Evolutionary conservation across 1,140 invertebrate species (phyloP), one percentile per base, ranked within the genome.

Genomic region (Penaeus japonicus): DNA sequence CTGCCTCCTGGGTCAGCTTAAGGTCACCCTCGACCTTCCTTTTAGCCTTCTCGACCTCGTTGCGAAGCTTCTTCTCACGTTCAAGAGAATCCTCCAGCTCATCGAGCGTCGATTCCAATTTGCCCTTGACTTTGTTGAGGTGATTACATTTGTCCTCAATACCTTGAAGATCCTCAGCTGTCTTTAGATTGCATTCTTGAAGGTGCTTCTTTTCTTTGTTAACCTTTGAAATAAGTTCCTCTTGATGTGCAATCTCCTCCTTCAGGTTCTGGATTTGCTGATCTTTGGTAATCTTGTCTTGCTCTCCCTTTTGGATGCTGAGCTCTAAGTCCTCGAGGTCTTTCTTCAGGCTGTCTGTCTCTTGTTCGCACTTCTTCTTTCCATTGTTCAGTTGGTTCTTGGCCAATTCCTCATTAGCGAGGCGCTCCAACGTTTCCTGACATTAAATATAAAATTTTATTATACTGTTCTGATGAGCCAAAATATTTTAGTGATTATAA

Each of bases 251-350:
- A 47, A 47, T 47, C 47, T 47, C 47, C 47, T 47, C 47, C 10
- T 47, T 47, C 47, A 47, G 47, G 15, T 47, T 47, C 3, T 47
- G 47, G 47, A 47, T 47, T 47, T 47, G 47, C 47, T 47, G 47
- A 47, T 47, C 47, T 47, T 47, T 47, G 4, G 47, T 47, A 47
- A 47, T 15, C 47, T 47, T 47, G 47, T 47, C 47, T 59, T 90
- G 92, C 89, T 95, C 95, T 91, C 93, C 93, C 92, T 98, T 99
- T 92, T 98, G 97, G 91, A 99, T 94, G 91, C 95, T 94, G 77
- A 98, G 93, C 93, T 99, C 97, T 90, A 99, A 94, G 93, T 99
- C 98, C 93, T 99, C 98, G 91, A 99, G 95, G 92, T 99, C 97
- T 93, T 99, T 99, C 94, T 98, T 99, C 92, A 98, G 94, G 86